Conservation (phyloP, 2,113 vertebrate genomes). For the Gnathonemus echidnorhynchus region DNA sequence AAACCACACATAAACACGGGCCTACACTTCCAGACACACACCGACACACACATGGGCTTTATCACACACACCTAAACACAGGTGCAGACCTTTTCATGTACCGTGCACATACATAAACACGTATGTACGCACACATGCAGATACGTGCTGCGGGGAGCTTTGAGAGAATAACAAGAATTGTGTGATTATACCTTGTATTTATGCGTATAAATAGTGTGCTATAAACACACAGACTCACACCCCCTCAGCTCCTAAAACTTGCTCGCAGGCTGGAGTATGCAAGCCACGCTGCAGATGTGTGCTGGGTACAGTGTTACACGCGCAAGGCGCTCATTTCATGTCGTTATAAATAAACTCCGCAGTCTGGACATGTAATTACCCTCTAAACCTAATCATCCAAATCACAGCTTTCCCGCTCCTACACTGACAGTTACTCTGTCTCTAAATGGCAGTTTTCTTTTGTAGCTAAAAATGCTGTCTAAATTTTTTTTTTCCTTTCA, state of each 20-base stretch:
- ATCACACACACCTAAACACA: constrained; percentile 1
- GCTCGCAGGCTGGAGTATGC: neutral
- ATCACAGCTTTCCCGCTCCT: constrained; percentile 50
- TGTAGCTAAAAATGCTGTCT: constrained; percentile 22
- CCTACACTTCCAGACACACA: neutral
- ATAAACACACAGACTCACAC: constrained; percentile 11
- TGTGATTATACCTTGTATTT: neutral
- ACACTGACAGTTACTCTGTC: constrained; percentile 45
- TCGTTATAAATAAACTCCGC: constrained; percentile 57
- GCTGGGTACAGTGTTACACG: constrained; percentile 13
- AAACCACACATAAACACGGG: neutral
- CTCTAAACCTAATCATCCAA: constrained; percentile 48
- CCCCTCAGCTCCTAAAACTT: neutral
- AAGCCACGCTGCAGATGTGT: neutral
- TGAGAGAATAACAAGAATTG: neutral
- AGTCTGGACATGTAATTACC: constrained; percentile 44
- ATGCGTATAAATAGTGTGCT: constrained; percentile 20
- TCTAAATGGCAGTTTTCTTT: neutral
- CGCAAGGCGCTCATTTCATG: constrained; percentile 47
- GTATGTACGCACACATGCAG: neutral
- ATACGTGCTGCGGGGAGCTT: neutral
- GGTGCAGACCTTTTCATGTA: neutral
- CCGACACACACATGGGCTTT: neutral
- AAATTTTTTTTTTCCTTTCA: constrained; percentile 17
- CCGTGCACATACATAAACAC: neutral